Evolutionary conservation across 1,140 invertebrate genomes (phyloP).

Genomic region (Diorhabda elongata): DNA sequence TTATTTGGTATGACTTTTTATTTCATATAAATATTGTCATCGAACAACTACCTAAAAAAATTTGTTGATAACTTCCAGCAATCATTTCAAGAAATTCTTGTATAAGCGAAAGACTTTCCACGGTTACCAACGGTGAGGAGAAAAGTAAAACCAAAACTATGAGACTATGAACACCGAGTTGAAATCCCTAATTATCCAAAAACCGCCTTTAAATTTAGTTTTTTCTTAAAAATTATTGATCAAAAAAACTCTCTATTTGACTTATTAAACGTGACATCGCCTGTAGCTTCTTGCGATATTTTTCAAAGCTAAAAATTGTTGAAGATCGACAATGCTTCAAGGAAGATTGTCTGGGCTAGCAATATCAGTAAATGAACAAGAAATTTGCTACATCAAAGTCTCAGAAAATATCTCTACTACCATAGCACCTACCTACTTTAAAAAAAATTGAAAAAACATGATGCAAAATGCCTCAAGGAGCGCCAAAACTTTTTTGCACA

Average conservation of each 20-base stretch:
- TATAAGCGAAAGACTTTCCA: constrained; percentile 3
- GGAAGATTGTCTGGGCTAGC: not conserved
- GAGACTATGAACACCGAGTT: not conserved
- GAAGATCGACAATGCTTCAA: not conserved
- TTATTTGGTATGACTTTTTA: constrained; percentile 29
- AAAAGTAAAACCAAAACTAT: constrained; percentile 5
- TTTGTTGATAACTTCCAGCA: not conserved
- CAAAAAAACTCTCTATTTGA: not conserved
- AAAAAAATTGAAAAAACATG: not conserved
- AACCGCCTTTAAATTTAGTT: constrained; percentile 5
- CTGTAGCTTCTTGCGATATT: not conserved
- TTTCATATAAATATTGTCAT: constrained; percentile 25
- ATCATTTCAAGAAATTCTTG: not conserved
- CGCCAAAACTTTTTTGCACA: constrained; percentile 5
- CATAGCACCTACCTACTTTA: not conserved
- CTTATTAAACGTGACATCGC: not conserved
- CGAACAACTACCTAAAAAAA: constrained; percentile 9
- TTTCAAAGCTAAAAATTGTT: not conserved
- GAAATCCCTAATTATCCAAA: not conserved
- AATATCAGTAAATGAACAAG: not conserved
- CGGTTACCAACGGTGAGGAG: not conserved
- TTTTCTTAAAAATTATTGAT: constrained; percentile 1
- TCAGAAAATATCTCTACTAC: not conserved
- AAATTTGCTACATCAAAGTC: not conserved
- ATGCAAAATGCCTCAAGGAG: not conserved